Conservation (phyloP, 2,113 vertebrate genomes). For the Ovis aries region DNA sequence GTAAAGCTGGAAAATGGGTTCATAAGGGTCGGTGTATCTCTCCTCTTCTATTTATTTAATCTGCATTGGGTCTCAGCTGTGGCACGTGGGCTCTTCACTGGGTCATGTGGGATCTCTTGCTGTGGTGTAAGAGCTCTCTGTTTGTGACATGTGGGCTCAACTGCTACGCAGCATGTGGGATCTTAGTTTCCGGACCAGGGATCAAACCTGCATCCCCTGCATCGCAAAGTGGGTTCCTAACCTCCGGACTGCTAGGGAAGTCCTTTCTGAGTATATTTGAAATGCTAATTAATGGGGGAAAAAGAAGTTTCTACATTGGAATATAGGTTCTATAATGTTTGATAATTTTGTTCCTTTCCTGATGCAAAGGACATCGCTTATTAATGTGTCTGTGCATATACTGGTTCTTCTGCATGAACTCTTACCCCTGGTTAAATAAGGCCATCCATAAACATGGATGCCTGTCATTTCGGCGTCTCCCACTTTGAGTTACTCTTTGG, state of each 20-base stretch:
- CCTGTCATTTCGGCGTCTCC: neutral
- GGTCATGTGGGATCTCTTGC: neutral
- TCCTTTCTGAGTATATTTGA: neutral
- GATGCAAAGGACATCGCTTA: neutral
- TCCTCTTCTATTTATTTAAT: neutral
- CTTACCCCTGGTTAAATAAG: neutral
- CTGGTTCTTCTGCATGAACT: neutral
- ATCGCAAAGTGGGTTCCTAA: neutral
- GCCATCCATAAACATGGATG: neutral
- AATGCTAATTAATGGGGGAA: neutral
- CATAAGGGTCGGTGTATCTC: neutral
- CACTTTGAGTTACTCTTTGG: neutral
- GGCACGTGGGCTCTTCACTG: neutral
- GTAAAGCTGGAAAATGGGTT: neutral
- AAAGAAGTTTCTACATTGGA: neutral
- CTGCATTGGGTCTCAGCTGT: neutral
- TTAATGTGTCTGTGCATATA: neutral
- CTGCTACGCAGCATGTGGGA: neutral
- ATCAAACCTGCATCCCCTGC: neutral
- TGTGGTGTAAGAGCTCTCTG: neutral
- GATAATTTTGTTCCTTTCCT: neutral
- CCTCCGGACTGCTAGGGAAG: neutral
- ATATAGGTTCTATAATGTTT: neutral
- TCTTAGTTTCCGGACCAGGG: neutral
- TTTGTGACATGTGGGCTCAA: neutral